Evolutionary conservation across 2,888 invertebrate genomes (phyloP), one percentile per base, ranked within the genome.

Genomic region (Luperina testacea): DNA sequence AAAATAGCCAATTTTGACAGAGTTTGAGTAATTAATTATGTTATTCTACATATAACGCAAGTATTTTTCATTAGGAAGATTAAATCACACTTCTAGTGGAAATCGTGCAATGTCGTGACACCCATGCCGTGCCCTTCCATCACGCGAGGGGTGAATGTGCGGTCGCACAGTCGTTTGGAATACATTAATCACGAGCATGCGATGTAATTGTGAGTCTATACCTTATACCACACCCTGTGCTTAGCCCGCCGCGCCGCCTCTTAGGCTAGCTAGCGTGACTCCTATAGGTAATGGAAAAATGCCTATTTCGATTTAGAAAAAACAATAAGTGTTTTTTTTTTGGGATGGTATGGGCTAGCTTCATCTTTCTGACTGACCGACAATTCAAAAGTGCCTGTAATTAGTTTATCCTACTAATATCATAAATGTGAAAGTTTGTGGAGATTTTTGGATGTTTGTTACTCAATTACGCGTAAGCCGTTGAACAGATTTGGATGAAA

Each of bases 151-250:
- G 20, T 20, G n/a, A 20, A 38, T 53, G n/a, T n/a, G 24, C 6
- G n/a, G n/a, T 53, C 53, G n/a, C 53, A 48, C 45, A 38, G 27
- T 72, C 20, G 15, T 72, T 51, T 72, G 4, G 5, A 42, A 72
- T 74, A 51, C 20, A 74, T 74, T 51, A 6, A 72, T 74, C 27
- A n/a, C 27, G 27, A 75, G 42, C 75, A 73, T 45, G 42, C 73
- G 7, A 73, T 72, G n/a, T 38, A 15, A 72, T 75, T 27, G 27
- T 27, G 27, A 15, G 24, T 42, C 24, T 51, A 15, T 13, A 48
- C 15, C 9, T 27, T 42, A 53, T n/a, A 53, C 42, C 42, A 32
- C 73, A 45, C 73, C 53, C 15, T 42, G 51, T 32, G 74, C 3
- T 8, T 38, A 70, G 38, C 51, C 32, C 32, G 8, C 32, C 11